phyloP scores from a whole-genome alignment of 2,888 invertebrate genomes.

The Nudaria mundana region DNA sequence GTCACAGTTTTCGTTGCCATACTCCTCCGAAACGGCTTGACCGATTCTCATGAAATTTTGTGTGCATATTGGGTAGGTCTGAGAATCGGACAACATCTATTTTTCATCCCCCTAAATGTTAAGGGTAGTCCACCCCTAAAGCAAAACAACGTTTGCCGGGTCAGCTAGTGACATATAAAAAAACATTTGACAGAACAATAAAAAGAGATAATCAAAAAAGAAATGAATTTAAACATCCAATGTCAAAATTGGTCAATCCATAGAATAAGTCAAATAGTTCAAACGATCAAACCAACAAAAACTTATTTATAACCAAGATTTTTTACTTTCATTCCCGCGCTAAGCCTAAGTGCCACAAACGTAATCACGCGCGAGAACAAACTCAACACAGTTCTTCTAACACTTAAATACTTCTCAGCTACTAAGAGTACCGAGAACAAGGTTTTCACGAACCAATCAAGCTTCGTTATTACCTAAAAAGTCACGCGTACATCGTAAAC shows the following conservation, averaged over 20 bases:
- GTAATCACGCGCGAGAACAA: slow-evolving; percentile 6
- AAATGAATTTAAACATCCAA: too few relatives aligned
- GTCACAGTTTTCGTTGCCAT: too few relatives aligned
- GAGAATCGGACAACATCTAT: too few relatives aligned
- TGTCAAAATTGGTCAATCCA: too few relatives aligned
- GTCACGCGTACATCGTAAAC: slow-evolving; percentile 55
- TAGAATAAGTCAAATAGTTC: neutral
- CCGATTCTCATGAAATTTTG: too few relatives aligned
- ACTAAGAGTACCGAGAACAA: slow-evolving; percentile 27
- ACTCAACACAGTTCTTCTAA: slow-evolving; percentile 8
- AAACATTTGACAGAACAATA: too few relatives aligned
- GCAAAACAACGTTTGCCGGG: too few relatives aligned
- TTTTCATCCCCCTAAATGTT: too few relatives aligned
- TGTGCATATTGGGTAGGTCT: too few relatives aligned
- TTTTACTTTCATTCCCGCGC: neutral
- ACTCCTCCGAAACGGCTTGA: too few relatives aligned
- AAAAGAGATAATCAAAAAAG: neutral
- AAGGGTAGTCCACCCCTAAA: too few relatives aligned
- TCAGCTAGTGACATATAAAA: too few relatives aligned
- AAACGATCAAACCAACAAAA: neutral
- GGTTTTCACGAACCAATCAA: slow-evolving; percentile 49
- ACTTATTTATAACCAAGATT: neutral
- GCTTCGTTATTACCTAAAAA: slow-evolving; percentile 52
- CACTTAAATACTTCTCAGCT: slow-evolving; percentile 10
- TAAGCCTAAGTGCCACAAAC: neutral